Percentiles rank a stretch among this genome's conserved stretches.
Conservation (phyloP, 2,797 vertebrate species). For the Ambastaia sidthimunki region DNA sequence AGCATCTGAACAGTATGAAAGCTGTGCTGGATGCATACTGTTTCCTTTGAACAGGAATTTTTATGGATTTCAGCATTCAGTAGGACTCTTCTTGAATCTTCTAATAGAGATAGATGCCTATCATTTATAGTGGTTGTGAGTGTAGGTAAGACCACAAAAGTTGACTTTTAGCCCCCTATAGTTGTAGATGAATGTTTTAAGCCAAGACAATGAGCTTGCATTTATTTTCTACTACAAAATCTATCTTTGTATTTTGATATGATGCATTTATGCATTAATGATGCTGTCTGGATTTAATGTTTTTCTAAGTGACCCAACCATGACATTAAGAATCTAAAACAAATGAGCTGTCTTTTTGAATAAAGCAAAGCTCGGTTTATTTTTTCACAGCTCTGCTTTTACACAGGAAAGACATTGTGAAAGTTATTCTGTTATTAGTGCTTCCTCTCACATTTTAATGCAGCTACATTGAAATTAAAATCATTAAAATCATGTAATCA, state of each 20-base stretch:
- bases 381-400: slow-evolving; percentile 43
- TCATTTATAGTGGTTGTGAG: not conserved
- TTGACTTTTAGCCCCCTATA: not conserved
- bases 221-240: slow-evolving; percentile 15
- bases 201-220: slow-evolving; percentile 13
- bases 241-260: not conserved
- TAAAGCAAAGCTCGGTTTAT: slow-evolving; percentile 25
- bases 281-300: slow-evolving; percentile 34
- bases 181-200: not conserved
- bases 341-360: slow-evolving; percentile 51
- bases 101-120: not conserved
- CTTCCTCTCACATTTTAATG: slow-evolving; percentile 51
- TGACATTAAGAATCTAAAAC: slow-evolving; percentile 36
- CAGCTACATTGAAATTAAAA: not conserved
- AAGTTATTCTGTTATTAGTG: slow-evolving; percentile 43
- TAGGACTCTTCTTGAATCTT: not conserved
- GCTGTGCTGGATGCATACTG: slow-evolving; percentile 31
- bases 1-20: slow-evolving; percentile 28
- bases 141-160: not conserved
- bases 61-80: slow-evolving; percentile 25
- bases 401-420: slow-evolving; percentile 34
- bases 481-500: slow-evolving; percentile 18
- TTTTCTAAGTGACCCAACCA: slow-evolving; percentile 40
- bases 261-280: slow-evolving; percentile 32
- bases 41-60: slow-evolving; percentile 11